Conservation (phyloP, 2,888 invertebrate species). For the Crossocerus cetratus region DNA sequence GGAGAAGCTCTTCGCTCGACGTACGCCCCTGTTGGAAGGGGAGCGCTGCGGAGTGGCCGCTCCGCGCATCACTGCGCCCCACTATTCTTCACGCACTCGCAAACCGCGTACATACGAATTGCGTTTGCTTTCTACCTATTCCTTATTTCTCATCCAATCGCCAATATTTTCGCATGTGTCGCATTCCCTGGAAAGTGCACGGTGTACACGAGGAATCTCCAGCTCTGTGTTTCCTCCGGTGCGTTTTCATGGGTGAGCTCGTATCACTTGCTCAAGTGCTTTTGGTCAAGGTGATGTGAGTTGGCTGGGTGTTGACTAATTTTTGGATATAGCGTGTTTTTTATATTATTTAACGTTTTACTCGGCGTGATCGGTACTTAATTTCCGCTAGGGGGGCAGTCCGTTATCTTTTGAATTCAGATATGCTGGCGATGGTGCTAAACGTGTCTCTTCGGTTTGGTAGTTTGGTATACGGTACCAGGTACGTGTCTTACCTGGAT, state of each 20-base stretch:
- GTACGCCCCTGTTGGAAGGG: constrained; percentile 74
- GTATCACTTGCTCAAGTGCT: too few relatives aligned
- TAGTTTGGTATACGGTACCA: too few relatives aligned
- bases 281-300: too few relatives aligned
- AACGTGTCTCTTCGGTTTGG: not conserved
- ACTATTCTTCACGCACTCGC: constrained; percentile 70
- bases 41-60: constrained; percentile 77
- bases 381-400: too few relatives aligned
- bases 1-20: constrained; percentile 57
- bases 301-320: too few relatives aligned
- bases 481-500: too few relatives aligned
- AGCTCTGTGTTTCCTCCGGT: not conserved
- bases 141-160: constrained; percentile 1
- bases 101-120: constrained; percentile 64
- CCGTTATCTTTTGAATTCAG: too few relatives aligned
- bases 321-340: too few relatives aligned
- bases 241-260: too few relatives aligned
- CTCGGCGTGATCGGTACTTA: too few relatives aligned
- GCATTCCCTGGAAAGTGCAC: not conserved
- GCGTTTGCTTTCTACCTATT: constrained; percentile 17
- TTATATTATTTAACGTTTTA: too few relatives aligned
- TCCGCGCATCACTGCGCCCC: constrained; percentile 76
- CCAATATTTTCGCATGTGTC: not conserved
- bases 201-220: not conserved
- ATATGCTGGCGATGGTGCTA: too few relatives aligned